A percentile compares a stretch with the other conserved stretches of the same genome.
These are phyloP conservation scores for Mycogona germanica DNA, from an alignment of 2,888 invertebrate genomes.

Conservation along the genomic window DNA sequence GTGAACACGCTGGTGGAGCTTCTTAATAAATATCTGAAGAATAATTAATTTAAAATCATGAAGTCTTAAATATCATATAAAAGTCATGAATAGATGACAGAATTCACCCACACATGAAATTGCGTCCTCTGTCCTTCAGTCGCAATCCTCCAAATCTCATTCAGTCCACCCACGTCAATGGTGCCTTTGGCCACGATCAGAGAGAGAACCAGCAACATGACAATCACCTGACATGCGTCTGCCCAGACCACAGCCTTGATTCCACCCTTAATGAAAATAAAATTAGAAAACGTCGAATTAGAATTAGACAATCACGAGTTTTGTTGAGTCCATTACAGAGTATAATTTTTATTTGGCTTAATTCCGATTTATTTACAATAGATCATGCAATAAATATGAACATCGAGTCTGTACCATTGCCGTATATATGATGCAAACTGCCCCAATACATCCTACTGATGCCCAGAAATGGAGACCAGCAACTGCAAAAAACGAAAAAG, in stretches of 20 bases:
- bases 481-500: neutral
- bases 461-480: slow-evolving; percentile 12
- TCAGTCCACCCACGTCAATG: neutral
- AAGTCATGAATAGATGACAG: no score
- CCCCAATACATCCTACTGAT: slow-evolving; percentile 1
- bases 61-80: no score
- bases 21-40: no score
- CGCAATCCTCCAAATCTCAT: neutral
- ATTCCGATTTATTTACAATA: no score
- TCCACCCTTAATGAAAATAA: no score
- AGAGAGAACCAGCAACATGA: neutral
- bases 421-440: slow-evolving; percentile 14
- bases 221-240: neutral
- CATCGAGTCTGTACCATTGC: slow-evolving; percentile 6
- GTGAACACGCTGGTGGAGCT: no score
- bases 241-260: slow-evolving; percentile 15
- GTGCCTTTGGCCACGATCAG: slow-evolving; percentile 1
- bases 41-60: no score
- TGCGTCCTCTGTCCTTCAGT: slow-evolving; percentile 1
- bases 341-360: no score
- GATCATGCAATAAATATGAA: no score
- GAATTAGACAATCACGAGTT: no score
- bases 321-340: no score
- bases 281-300: no score
- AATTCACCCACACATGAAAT: slow-evolving; percentile 5